Evolutionary conservation across 2,888 invertebrate genomes (phyloP), one percentile per base, ranked within the genome.

Genomic region (Nycteola revayana): DNA sequence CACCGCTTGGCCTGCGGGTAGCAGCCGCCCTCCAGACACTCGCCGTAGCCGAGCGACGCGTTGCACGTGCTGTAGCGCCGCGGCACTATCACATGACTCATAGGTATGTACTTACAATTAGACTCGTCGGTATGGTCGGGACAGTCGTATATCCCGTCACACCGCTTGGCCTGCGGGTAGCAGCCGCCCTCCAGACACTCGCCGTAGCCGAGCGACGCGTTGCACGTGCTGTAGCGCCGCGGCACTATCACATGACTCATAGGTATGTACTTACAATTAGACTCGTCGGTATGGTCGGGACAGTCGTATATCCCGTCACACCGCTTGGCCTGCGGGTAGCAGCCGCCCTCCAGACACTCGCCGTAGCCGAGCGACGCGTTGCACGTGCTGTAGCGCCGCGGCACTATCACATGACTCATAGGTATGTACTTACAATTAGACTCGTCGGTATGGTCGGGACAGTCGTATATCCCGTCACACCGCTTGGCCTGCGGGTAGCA

Each of bases 391-490:
- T 87, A 86, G 9, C 94, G 90, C 0, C 93, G 90, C 0, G 94
- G 91, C 26, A 96, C 90, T 23, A 92, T 88, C 27, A 97, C 95
- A 82, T 98, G 98, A 30, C 96, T 97, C 68, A 98, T n/a, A n/a
- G n/a, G n/a, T n/a, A n/a, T n/a, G 9, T n/a, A 9, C 49, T 35
- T n/a, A 52, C 97, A 97, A 37, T 92, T 92, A 1, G 93, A 82
- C 83, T 97, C 97, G 67, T 97, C 97, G 0, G 95, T 94, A 10
- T 94, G 94, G 79, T 96, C 96, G 8, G 93, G 90, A 57, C 98
- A 98, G 71, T 98, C 96, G 23, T 85, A 76, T 7, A 84, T 58
- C 0, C 93, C 93, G 82, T 98, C 95, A 72, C 98, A 98, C 36
- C 91, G 91, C 61, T 95, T 93, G 1, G 90, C 90, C 10, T 92